Percentiles rank a stretch among this genome's conserved stretches.
phyloP scores from a whole-genome alignment of 1,140 invertebrate species.

The Hydropsyche tenuis region DNA sequence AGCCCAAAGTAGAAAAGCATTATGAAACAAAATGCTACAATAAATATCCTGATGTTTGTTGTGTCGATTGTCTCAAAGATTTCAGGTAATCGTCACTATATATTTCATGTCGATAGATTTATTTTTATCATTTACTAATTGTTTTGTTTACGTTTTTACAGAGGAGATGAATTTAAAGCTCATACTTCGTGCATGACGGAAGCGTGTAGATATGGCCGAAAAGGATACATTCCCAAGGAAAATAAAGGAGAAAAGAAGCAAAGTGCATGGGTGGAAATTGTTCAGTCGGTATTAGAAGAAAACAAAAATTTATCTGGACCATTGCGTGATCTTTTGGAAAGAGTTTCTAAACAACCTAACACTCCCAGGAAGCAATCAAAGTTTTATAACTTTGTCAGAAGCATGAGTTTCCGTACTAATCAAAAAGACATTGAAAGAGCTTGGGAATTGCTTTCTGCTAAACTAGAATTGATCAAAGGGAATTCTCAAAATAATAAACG shows the following conservation, averaged over 20 bases:
- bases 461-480: conserved; percentile 65
- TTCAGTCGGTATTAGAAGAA: conserved; percentile 75
- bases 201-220: conserved; percentile 87
- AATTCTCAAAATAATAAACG: conserved; percentile 46
- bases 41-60: conserved; percentile 68
- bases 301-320: conserved; percentile 63
- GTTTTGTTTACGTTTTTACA: conserved; percentile 64
- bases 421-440: conserved; percentile 67
- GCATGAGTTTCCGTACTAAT: conserved; percentile 65
- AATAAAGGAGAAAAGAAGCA: conserved; percentile 93
- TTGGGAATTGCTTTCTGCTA: conserved; percentile 74
- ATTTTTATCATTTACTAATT: conserved; percentile 50
- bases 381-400: conserved; percentile 81
- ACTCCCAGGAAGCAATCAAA: conserved; percentile 91
- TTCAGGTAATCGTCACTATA: conserved; percentile 69
- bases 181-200: conserved; percentile 94
- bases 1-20: conserved; percentile 91
- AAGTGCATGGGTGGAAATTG: conserved; percentile 84
- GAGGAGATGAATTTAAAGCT: conserved; percentile 77
- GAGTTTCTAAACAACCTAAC: conserved; percentile 79
- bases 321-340: conserved; percentile 71
- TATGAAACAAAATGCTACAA: conserved; percentile 75
- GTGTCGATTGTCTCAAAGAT: conserved; percentile 92
- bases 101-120: too few relatives aligned
- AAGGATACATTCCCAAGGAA: conserved; percentile 72